These are phyloP conservation scores for Parotocinclus haroldoi DNA, from an alignment of 2,797 vertebrate genomes.

Conservation along the genomic window DNA sequence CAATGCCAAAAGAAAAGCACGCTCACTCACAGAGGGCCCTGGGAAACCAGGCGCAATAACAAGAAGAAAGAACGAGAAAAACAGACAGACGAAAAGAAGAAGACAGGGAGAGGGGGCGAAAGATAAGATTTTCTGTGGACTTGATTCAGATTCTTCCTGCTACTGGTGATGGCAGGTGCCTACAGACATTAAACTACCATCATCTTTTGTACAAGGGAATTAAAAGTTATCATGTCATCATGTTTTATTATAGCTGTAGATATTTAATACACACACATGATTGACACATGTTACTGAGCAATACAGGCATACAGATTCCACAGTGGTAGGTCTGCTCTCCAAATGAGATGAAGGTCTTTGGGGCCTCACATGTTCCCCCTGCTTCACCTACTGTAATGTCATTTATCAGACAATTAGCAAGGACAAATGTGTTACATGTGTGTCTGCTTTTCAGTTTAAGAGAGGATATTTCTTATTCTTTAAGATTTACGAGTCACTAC, in stretches of 20 bases:
- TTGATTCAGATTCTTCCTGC: slow-evolving; percentile 16
- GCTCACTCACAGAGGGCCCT: slow-evolving; percentile 52
- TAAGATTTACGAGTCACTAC: too few species aligned
- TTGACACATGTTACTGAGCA: slow-evolving; percentile 17
- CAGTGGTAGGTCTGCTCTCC: slow-evolving; percentile 24
- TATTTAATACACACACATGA: slow-evolving; percentile 7
- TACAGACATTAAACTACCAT: slow-evolving; percentile 15
- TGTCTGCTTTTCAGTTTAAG: background rate
- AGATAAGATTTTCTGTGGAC: background rate
- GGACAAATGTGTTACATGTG: slow-evolving; percentile 16
- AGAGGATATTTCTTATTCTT: too few species aligned
- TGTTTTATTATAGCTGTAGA: background rate
- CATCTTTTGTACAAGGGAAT: background rate
- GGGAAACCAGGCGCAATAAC: slow-evolving; percentile 40
- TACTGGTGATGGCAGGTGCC: background rate
- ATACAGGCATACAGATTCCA: slow-evolving; percentile 5
- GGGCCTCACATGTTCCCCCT: slow-evolving; percentile 63
- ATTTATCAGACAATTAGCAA: too few species aligned
- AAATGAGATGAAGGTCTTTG: slow-evolving; percentile 75
- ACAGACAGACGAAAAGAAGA: background rate
- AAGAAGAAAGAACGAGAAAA: slow-evolving; percentile 22
- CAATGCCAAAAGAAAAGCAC: slow-evolving; percentile 89
- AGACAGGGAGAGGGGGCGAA: slow-evolving; percentile 15
- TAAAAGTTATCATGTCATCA: background rate
- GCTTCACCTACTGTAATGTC: slow-evolving; percentile 29